Conservation (phyloP, 2,113 vertebrate genomes). For the Trochalopteron elliotii region DNA sequence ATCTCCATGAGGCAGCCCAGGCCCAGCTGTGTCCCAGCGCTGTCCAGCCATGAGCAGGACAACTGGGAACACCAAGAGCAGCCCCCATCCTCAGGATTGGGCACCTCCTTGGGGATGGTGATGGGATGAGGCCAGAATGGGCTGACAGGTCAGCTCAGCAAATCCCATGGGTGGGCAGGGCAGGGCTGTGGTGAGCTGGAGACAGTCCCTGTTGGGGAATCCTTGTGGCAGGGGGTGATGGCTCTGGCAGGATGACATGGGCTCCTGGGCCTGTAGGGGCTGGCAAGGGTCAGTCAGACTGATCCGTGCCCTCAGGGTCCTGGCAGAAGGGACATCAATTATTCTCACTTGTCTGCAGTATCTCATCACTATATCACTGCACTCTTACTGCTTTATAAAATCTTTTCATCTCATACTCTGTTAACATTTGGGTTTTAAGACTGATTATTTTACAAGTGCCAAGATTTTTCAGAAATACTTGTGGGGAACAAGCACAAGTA, state of each 20-base stretch:
- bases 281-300: not conserved
- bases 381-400: not conserved
- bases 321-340: not conserved
- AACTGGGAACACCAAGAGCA: not conserved
- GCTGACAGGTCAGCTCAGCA: not conserved
- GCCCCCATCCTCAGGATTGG: rapidly evolving
- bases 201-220: rapidly evolving
- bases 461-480: not conserved
- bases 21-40: rapidly evolving
- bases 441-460: not conserved
- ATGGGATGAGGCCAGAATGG: rapidly evolving
- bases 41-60: not conserved
- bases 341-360: not conserved
- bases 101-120: not conserved
- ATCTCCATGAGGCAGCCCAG: not conserved
- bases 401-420: not conserved
- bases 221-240: rapidly evolving
- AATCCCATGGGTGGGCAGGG: not conserved
- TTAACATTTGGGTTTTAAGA: not conserved
- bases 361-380: not conserved
- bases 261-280: too few relatives aligned
- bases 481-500: not conserved
- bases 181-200: not conserved
- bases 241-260: rapidly evolving
- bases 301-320: not conserved